These are phyloP conservation scores for Phalacrocorax aristotelis DNA, from an alignment of 2,113 vertebrate species.

Conservation along the genomic window DNA sequence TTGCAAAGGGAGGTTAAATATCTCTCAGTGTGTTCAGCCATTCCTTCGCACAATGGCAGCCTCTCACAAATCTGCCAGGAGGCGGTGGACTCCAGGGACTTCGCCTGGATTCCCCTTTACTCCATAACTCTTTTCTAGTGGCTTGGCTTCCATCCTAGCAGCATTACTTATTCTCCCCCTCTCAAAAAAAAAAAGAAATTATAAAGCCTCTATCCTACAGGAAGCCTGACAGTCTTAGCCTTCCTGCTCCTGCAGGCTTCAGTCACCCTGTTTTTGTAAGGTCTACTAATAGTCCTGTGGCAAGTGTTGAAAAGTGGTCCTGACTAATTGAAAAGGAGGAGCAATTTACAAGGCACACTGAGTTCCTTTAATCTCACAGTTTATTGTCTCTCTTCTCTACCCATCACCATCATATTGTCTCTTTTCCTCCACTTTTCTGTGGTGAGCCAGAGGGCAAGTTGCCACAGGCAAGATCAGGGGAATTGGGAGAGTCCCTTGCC, in stretches of 20 bases:
- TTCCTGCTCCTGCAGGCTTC: not conserved
- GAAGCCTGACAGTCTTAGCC: not conserved
- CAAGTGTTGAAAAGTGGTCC: not conserved
- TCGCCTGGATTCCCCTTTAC: not conserved
- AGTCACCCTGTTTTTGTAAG: not conserved
- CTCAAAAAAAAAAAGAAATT: not conserved
- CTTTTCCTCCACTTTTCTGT: not conserved
- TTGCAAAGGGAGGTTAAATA: not conserved
- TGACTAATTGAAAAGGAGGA: not conserved
- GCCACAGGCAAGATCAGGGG: not conserved
- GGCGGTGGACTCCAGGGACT: not conserved
- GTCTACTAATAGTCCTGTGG: not conserved
- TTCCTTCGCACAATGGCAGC: not conserved
- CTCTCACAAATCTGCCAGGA: not conserved
- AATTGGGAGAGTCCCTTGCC: not conserved
- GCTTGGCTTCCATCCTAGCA: conserved; percentile 8
- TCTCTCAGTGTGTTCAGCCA: rapidly evolving
- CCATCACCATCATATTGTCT: not conserved
- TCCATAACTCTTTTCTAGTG: not conserved
- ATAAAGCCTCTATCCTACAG: not conserved
- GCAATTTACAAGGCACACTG: not conserved
- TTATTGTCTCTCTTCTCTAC: not conserved
- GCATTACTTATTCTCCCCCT: not conserved
- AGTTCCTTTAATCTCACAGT: not conserved
- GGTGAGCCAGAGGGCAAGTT: not conserved